Conservation (phyloP, 2,797 vertebrate genomes). For the Macrochelys suwanniensis region DNA sequence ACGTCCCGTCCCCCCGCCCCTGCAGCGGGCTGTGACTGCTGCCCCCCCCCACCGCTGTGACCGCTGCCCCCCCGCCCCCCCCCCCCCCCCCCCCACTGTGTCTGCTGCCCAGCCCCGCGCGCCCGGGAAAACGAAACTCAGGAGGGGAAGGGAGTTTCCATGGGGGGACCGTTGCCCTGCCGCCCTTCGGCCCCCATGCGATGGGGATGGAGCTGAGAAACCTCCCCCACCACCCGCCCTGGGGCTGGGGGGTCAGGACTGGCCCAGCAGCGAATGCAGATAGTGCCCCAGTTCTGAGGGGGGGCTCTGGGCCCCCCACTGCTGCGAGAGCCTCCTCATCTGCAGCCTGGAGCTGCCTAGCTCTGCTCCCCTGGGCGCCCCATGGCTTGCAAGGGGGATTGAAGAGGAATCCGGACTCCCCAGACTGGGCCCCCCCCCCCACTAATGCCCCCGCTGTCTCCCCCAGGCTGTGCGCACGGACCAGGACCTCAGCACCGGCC, state of each 20-base stretch:
- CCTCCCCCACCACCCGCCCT: too few relatives aligned
- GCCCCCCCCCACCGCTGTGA: too few relatives aligned
- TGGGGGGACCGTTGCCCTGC: neutral
- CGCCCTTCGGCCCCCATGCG: accelerated
- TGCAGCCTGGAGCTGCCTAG: neutral
- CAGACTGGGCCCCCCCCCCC: neutral
- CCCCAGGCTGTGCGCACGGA: conserved; percentile 81
- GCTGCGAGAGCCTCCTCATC: neutral
- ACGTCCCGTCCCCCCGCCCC: too few relatives aligned
- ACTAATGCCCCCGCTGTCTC: neutral
- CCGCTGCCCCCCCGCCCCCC: too few relatives aligned
- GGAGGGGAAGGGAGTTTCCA: neutral
- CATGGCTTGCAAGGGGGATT: neutral
- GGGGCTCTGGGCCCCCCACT: neutral
- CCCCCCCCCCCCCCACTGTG: too few relatives aligned
- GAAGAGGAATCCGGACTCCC: neutral
- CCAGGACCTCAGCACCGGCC: conserved; percentile 46
- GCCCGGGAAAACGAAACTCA: neutral
- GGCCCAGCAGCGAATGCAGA: too few relatives aligned
- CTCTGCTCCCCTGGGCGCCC: neutral
- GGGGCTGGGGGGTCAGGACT: neutral
- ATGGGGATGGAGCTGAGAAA: too few relatives aligned
- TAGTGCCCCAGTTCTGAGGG: too few relatives aligned
- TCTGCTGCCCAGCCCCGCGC: neutral
- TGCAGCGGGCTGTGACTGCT: neutral